Conservation (phyloP, 2,797 vertebrate genomes). For the Malacoraja senta region DNA sequence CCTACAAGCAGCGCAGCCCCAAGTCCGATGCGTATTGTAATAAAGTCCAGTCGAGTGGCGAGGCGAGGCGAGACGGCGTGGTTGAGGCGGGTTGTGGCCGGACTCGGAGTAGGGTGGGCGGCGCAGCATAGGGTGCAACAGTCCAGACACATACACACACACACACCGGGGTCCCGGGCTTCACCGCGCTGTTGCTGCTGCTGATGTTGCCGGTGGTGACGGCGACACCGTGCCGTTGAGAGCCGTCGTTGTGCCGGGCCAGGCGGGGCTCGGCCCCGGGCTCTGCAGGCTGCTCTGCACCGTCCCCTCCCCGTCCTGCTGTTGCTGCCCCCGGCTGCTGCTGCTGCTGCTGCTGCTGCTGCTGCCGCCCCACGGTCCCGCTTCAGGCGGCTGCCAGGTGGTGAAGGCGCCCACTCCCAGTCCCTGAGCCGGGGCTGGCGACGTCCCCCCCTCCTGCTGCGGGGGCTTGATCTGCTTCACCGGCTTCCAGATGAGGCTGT, state of each 20-base stretch:
- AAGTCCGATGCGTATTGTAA: neutral
- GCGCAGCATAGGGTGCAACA: too few relatives aligned
- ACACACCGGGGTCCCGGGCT: too few relatives aligned
- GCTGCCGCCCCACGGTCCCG: neutral
- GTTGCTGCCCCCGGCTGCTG: conserved; percentile 44
- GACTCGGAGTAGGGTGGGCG: too few relatives aligned
- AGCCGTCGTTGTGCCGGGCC: neutral
- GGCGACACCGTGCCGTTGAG: conserved; percentile 33
- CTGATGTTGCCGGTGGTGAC: too few relatives aligned
- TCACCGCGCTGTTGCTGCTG: too few relatives aligned
- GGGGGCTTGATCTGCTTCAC: conserved; percentile 44
- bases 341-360: conserved; percentile 43
- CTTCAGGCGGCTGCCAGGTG: conserved; percentile 38
- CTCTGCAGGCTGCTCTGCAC: conserved; percentile 44
- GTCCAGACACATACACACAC: too few relatives aligned
- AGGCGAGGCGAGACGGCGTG: too few relatives aligned
- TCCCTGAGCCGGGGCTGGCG: too few relatives aligned
- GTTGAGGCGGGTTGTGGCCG: too few relatives aligned
- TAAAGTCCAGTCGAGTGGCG: too few relatives aligned
- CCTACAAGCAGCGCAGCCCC: neutral
- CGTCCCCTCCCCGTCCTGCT: conserved; percentile 11
- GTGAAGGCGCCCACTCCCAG: too few relatives aligned
- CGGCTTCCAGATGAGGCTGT: conserved; percentile 93
- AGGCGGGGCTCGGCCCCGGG: neutral
- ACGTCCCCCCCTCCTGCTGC: too few relatives aligned